Conservation (phyloP, 1,140 invertebrate species). For the Eubasilissa regina region DNA sequence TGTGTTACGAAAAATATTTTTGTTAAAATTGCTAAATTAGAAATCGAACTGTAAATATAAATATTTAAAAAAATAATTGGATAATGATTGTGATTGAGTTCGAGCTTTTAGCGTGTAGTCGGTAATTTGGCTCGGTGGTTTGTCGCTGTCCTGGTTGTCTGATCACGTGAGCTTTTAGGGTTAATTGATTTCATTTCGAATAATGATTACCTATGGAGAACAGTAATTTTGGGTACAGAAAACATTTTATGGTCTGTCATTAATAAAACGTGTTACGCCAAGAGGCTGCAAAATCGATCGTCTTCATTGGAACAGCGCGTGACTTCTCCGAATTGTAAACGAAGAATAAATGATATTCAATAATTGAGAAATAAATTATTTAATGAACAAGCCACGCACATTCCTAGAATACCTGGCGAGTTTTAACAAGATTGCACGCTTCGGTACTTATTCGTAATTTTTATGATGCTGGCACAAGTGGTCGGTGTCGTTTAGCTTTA, state of each 20-base stretch:
- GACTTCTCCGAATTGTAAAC: conserved; percentile 16
- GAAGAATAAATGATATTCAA: background rate
- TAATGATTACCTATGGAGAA: no score
- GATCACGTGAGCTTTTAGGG: background rate
- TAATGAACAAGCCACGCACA: conserved; percentile 3
- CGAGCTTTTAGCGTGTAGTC: no score
- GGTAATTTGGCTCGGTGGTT: no score
- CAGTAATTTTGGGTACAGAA: background rate
- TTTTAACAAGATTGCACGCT: conserved; percentile 24
- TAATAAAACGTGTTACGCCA: background rate
- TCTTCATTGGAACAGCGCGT: background rate
- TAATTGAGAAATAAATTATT: conserved; percentile 38
- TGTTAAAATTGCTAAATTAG: no score
- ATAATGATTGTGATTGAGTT: no score
- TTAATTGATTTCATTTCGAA: background rate
- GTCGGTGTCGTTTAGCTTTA: background rate
- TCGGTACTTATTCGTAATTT: conserved; percentile 25
- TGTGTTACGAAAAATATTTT: background rate
- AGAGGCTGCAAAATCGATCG: background rate
- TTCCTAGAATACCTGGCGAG: conserved; percentile 12
- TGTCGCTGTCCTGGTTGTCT: no score
- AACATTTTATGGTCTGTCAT: background rate
- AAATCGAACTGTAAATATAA: background rate
- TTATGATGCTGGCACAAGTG: conserved; percentile 4
- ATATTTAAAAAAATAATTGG: no score